Evolutionary conservation across 1,140 invertebrate genomes (phyloP).

Genomic region (Eumaeus atala): DNA sequence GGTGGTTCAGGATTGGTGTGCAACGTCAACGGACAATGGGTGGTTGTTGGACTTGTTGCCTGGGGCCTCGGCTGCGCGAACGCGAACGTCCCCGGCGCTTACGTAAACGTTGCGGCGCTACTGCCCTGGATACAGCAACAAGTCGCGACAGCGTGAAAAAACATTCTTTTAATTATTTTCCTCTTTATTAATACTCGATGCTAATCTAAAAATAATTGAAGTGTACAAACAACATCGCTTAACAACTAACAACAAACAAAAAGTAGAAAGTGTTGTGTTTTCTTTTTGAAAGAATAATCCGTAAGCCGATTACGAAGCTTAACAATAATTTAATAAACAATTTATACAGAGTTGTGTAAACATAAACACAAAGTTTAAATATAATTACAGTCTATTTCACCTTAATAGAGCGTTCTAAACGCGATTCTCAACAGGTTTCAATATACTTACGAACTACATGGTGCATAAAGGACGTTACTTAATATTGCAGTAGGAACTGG

Average conservation of each 20-base stretch:
- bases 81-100: constrained; percentile 79
- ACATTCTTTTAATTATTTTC: not conserved
- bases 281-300: constrained; percentile 5
- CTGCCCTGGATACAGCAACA: constrained; percentile 78
- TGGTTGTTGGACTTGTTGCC: constrained; percentile 81
- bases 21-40: constrained; percentile 72
- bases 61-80: constrained; percentile 85
- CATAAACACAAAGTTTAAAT: constrained; percentile 45
- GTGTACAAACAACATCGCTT: constrained; percentile 10
- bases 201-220: constrained; percentile 3
- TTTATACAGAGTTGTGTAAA: constrained; percentile 68
- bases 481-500: constrained; percentile 63
- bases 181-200: constrained; percentile 8
- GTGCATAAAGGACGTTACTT: constrained; percentile 65
- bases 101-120: constrained; percentile 79
- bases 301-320: constrained; percentile 29
- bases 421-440: constrained; percentile 57
- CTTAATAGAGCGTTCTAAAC: constrained; percentile 64
- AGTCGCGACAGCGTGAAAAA: constrained; percentile 43
- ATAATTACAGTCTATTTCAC: constrained; percentile 33
- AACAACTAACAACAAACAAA: constrained; percentile 18
- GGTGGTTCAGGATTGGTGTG: constrained; percentile 86
- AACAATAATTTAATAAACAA: constrained; percentile 65
- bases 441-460: constrained; percentile 46
- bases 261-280: constrained; percentile 23